A percentile compares a stretch with the other conserved stretches of the same genome.
Evolutionary conservation across 37 sponge, comb jelly and placozoan genomes (phyloP).

Genomic region (Chondrosia reniformis): DNA sequence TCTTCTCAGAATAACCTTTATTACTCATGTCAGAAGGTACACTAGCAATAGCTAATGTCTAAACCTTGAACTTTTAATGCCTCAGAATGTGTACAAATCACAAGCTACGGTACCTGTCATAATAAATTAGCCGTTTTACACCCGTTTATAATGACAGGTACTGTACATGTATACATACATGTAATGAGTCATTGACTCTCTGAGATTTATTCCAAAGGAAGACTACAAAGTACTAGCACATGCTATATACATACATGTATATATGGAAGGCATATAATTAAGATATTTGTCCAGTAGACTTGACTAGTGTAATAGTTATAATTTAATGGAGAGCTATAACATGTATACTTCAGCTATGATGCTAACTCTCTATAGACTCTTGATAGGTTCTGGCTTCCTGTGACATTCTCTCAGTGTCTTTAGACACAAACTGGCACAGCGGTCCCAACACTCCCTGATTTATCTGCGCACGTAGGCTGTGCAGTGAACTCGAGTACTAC

Average conservation of each 20-base stretch:
- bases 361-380: background rate
- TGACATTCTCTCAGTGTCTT: background rate
- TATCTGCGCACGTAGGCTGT: constrained; percentile 36
- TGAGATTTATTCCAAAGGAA: background rate
- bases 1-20: no score
- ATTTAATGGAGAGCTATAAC: background rate
- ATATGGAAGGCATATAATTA: background rate
- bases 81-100: no score
- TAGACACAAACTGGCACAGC: background rate
- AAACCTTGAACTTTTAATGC: no score
- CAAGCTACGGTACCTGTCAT: no score
- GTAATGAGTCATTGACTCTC: background rate
- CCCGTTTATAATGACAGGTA: background rate
- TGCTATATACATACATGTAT: background rate
- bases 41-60: no score
- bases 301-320: background rate
- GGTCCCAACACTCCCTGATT: constrained; percentile 56
- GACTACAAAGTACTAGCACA: no score
- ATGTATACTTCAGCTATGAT: background rate
- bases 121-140: background rate
- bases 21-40: background rate
- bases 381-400: background rate
- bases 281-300: background rate
- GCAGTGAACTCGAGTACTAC: background rate
- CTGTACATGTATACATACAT: background rate